Conservation (phyloP, 2,888 invertebrate species). For the Drosophila nigritarsus region DNA sequence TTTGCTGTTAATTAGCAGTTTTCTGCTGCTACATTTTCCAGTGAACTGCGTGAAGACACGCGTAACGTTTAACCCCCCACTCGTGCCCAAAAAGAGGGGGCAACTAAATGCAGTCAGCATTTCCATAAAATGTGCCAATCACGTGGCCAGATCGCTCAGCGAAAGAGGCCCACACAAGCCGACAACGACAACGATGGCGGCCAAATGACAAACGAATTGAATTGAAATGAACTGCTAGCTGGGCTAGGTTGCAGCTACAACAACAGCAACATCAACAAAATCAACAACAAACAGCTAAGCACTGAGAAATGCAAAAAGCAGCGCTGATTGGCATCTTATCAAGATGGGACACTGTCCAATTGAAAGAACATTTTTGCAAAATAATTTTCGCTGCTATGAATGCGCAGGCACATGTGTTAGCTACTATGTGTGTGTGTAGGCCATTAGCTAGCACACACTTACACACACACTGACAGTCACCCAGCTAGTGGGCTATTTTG, state of each 20-base stretch:
- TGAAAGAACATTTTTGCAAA: conserved; percentile 81
- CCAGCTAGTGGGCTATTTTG: conserved; percentile 54
- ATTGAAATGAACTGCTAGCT: conserved; percentile 77
- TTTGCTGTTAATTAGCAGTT: conserved; percentile 70
- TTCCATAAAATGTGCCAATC: conserved; percentile 81
- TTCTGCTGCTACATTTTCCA: conserved; percentile 46
- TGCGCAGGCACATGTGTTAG: conserved; percentile 21
- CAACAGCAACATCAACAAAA: conserved; percentile 29
- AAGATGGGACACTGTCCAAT: conserved; percentile 85
- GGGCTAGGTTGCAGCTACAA: conserved; percentile 25
- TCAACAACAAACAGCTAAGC: conserved; percentile 22
- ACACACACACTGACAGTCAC: conserved; percentile 51
- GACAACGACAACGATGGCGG: conserved; percentile 43
- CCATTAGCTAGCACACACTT: conserved; percentile 28
- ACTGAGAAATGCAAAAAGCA: conserved; percentile 64
- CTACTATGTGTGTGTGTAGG: conserved; percentile 14
- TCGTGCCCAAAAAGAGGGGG: neutral
- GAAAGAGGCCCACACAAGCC: conserved; percentile 65
- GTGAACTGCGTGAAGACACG: conserved; percentile 62
- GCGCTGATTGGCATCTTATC: conserved; percentile 84
- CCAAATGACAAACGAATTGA: conserved; percentile 81
- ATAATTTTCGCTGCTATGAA: conserved; percentile 75
- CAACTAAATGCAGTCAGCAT: conserved; percentile 55
- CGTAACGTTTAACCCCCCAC: conserved; percentile 42
- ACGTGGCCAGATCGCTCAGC: conserved; percentile 57